These are phyloP conservation scores for Thaumatotibia leucotreta DNA, from an alignment of 1,140 invertebrate species.

Conservation along the genomic window DNA sequence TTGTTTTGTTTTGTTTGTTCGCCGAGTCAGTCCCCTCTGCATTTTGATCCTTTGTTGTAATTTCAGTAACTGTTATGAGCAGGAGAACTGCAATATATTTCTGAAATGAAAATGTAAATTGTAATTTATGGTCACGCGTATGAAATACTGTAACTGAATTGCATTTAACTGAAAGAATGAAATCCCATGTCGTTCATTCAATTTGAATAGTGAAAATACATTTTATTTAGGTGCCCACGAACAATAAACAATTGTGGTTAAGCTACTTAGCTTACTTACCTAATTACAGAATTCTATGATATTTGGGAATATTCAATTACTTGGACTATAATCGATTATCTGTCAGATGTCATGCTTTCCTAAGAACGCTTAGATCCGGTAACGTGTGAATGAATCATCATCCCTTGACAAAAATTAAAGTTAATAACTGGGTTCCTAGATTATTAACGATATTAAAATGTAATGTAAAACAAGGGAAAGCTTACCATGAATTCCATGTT, in stretches of 20 bases:
- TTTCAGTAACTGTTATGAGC: slow-evolving; percentile 9
- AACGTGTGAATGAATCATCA: too few species aligned
- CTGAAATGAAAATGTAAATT: background rate
- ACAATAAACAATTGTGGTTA: too few species aligned
- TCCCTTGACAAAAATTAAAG: too few species aligned
- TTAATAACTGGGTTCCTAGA: too few species aligned
- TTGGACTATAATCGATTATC: too few species aligned
- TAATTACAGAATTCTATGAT: too few species aligned
- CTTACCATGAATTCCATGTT: slow-evolving; percentile 4
- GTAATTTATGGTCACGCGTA: background rate
- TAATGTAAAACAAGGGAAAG: too few species aligned
- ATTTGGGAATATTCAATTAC: too few species aligned
- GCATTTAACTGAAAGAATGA: background rate
- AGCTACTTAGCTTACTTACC: too few species aligned
- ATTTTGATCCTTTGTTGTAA: slow-evolving; percentile 15
- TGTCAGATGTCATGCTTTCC: too few species aligned
- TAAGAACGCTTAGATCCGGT: too few species aligned
- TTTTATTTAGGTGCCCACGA: background rate
- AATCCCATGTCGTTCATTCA: background rate
- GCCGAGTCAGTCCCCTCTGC: slow-evolving; percentile 12
- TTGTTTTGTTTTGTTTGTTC: slow-evolving; percentile 15
- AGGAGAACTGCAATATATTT: background rate
- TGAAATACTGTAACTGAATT: background rate
- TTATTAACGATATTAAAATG: too few species aligned
- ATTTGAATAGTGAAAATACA: background rate